Percentiles rank a stretch among this genome's conserved stretches.
phyloP scores from a whole-genome alignment of 2,113 vertebrate species.

The Neofelis nebulosa region DNA sequence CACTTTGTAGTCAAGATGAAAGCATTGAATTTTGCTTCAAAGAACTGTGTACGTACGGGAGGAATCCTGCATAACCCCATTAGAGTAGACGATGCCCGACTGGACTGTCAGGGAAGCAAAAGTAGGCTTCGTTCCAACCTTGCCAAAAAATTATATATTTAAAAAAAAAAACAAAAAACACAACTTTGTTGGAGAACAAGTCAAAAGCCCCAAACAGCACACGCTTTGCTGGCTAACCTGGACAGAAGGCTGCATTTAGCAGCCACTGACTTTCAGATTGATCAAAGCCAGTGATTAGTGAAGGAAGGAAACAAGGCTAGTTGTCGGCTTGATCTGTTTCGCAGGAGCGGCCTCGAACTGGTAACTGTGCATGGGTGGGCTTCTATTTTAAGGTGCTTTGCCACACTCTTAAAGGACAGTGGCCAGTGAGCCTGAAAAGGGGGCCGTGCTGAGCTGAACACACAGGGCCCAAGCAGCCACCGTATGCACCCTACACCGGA shows the following conservation, averaged over 20 bases:
- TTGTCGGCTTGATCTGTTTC: neutral
- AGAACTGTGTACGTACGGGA: conserved; percentile 44
- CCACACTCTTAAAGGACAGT: neutral
- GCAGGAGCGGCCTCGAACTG: neutral
- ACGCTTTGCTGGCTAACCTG: neutral
- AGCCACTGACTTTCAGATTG: neutral
- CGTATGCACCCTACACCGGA: rapidly evolving
- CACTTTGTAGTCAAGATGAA: conserved; percentile 68
- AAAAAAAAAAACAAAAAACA: neutral
- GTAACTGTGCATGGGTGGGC: neutral
- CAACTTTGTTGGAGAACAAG: neutral
- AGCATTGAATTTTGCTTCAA: conserved; percentile 64
- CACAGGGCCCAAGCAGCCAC: neutral
- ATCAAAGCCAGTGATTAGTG: neutral
- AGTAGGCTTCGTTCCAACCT: neutral
- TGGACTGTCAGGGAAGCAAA: neutral
- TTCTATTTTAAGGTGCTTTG: conserved; percentile 43
- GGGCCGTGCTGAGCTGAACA: neutral
- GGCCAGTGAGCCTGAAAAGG: neutral
- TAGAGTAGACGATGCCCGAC: neutral
- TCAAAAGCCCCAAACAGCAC: neutral
- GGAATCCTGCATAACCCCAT: neutral
- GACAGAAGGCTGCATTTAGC: neutral
- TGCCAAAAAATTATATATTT: conserved; percentile 33
- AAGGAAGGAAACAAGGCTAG: neutral